Base-by-base conservation (phyloP, 37 sponge, comb jelly and placozoan species). In the Beroe ovata region DNA sequence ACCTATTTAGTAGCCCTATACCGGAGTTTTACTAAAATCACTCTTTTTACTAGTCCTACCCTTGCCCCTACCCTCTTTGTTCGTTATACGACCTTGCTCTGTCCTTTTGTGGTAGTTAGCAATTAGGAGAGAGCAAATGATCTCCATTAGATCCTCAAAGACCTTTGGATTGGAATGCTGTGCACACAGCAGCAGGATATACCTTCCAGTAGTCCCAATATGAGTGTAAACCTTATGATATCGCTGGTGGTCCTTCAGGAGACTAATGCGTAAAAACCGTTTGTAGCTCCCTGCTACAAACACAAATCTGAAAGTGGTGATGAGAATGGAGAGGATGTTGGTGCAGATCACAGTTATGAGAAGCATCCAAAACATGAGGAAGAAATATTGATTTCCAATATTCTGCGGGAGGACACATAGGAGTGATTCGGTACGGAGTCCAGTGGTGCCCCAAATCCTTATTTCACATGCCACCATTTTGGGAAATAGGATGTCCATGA, bases 361-460 rank as follows among this genome's bases (percentile, higher is more conserved):
- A 36, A 77, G 47, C 16, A 39, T 8, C 84, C 84, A 77, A 25
- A 77, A 42, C 14, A 77, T 77, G 54, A 77, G 84, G 84, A 77
- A 77, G 47, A 77, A 77, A 54, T 77, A 77, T 40, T 77, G 84
- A 54, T 77, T 77, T 33, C 84, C 84, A 54, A 77, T 77, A 54
- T 77, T 77, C 25, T 77, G 84, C 16, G 84, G 84, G 21, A 77
- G 84, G 47, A 77, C 84, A 39, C 84, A 77, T 1, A 77, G 84
- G 54, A 77, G 84, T 18, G 84, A 38, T 77, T 77, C 54, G 0
- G 23, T 39, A 20, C n/a, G 42, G 23, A 40, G 28, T 11, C 84
- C 84, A 3, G 84, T 42, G 23, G 23, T 23, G 8, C 54, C 84
- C 84, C 84, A 77, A 6, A 42, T 40, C 3, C 41, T 8, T 1